Base-by-base conservation (phyloP, 2,113 vertebrate genomes). In the Micronisus gabar region DNA sequence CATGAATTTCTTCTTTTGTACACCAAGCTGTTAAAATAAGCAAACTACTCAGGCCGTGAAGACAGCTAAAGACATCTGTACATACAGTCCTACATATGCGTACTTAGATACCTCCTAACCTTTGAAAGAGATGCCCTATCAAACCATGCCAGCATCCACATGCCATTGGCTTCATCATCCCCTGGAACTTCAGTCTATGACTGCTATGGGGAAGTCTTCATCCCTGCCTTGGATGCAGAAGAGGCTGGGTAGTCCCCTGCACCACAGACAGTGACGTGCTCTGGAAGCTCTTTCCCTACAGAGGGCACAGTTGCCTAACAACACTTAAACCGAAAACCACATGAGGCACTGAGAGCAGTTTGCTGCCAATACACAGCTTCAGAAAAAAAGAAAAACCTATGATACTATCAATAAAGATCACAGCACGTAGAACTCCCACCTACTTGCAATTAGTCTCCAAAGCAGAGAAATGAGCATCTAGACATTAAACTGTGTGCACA, bases 1-100 rank as follows among this genome's bases (percentile, higher is more conserved):
- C 98, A 99, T 98, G 91, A 98, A 98, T 86, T 98, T 99, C 92
- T 98, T 98, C 98, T 99, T 99, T 58, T 98, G 98, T 32, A 97
- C 94, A 58, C 98, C 98, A 30, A 99, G 98, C 98, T 99, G 97
- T 86, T 71, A 66, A 90, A 86, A 62, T 0, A 91, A 66, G 47
- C 48, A 78, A 56, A 55, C 36, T 11, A 65, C 15, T 75, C 40
- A 62, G 27, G 62, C 34, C 3, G 3, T 29, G 56, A 52, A 73
- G 71, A 78, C 67, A 80, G 6, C 6, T 72, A 25, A 68, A 71
- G 36, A 15, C 38, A 38, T 25, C 15, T 16, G 7, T 61, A 58
- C 36, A 38, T 13, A 45, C 13, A 2, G 12, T 43, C 73, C 53
- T 29, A 36, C 15, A 48, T 53, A 36, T 0, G 11, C 9, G 3